A percentile compares a stretch with the other conserved stretches of the same genome.
phyloP scores from a whole-genome alignment of 2,888 invertebrate genomes.

The Sarcophaga subvicina region DNA sequence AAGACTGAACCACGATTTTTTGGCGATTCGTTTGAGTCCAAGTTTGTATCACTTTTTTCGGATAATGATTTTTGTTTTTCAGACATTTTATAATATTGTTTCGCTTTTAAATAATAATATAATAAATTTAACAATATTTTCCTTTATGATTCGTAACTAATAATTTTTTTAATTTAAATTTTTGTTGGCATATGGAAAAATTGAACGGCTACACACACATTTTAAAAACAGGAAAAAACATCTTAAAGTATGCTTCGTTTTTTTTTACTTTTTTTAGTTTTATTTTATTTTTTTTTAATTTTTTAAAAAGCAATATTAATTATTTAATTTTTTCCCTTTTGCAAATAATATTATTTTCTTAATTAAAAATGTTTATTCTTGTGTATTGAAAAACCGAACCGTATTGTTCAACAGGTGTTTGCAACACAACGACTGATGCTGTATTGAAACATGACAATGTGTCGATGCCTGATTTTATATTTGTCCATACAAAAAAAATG shows the following conservation, averaged over 20 bases:
- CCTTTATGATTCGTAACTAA: neutral
- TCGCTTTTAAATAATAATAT: neutral
- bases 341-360: too few relatives aligned
- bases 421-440: conserved; percentile 75
- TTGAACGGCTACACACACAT: conserved; percentile 23
- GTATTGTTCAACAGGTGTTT: conserved; percentile 79
- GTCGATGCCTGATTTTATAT: conserved; percentile 74
- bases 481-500: conserved; percentile 2
- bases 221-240: neutral
- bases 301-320: neutral
- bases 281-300: neutral
- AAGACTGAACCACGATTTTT: conserved; percentile 49
- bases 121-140: neutral
- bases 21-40: conserved; percentile 37
- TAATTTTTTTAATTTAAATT: conserved; percentile 2
- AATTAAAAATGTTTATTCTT: neutral
- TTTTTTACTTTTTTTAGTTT: neutral
- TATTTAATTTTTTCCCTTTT: neutral
- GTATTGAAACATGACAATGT: conserved; percentile 79
- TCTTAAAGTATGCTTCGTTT: conserved; percentile 50
- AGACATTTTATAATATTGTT: conserved; percentile 56
- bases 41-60: conserved; percentile 23
- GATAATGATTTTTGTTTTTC: conserved; percentile 26
- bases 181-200: conserved; percentile 40
- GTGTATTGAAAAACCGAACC: conserved; percentile 47